These are phyloP conservation scores for Streblospio benedicti DNA, from an alignment of 1,140 invertebrate species.

Conservation along the genomic window DNA sequence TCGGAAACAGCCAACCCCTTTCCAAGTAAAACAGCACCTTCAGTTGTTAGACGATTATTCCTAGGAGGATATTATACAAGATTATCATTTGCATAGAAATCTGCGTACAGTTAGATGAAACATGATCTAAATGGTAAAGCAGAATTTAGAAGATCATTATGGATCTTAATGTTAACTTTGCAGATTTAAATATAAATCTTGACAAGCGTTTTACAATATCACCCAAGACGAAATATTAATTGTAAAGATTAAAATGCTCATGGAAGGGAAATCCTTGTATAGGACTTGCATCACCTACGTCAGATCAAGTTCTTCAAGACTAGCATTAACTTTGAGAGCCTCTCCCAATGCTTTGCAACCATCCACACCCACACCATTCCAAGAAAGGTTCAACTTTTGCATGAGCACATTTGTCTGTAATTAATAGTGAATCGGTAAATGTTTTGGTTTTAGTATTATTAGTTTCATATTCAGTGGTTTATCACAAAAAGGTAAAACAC, in stretches of 20 bases:
- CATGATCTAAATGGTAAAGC: too few relatives aligned
- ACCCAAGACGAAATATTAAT: too few relatives aligned
- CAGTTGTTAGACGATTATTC: slow-evolving; percentile 44
- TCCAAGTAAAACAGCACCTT: slow-evolving; percentile 43
- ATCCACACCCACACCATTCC: slow-evolving; percentile 46
- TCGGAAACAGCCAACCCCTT: slow-evolving; percentile 43
- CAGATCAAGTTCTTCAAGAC: slow-evolving; percentile 42
- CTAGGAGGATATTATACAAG: too few relatives aligned
- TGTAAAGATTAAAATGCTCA: too few relatives aligned
- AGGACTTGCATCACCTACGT: slow-evolving; percentile 32
- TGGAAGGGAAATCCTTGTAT: slow-evolving; percentile 13
- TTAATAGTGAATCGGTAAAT: not conserved
- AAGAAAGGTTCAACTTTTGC: slow-evolving; percentile 42
- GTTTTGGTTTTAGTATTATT: not conserved
- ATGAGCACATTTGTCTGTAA: slow-evolving; percentile 40
- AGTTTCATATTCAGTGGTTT: not conserved
- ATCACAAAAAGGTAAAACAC: too few relatives aligned
- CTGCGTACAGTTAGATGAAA: too few relatives aligned
- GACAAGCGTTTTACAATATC: too few relatives aligned
- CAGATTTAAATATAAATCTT: too few relatives aligned
- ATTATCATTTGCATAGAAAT: too few relatives aligned
- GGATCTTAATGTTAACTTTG: too few relatives aligned
- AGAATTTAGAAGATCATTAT: too few relatives aligned
- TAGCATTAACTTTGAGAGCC: slow-evolving; percentile 41
- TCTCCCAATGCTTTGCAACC: slow-evolving; percentile 40